Percentiles rank a stretch among this genome's conserved stretches.
phyloP scores from a whole-genome alignment of 2,888 invertebrate genomes.

The Hoplodrina blanda region DNA sequence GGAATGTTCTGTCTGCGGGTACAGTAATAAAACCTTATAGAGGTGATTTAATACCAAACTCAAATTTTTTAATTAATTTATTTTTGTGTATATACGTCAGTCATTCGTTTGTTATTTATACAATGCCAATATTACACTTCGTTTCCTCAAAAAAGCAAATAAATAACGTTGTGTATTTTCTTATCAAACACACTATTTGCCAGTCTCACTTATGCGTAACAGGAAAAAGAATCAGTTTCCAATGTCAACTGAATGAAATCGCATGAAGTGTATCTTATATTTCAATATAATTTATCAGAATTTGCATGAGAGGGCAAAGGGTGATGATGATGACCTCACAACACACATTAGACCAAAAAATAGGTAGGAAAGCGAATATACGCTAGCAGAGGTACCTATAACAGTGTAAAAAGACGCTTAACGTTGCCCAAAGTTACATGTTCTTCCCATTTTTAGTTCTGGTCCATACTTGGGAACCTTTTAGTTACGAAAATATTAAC shows the following conservation, averaged over 20 bases:
- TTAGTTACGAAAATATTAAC: too few relatives aligned
- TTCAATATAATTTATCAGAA: background rate
- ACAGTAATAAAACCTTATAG: background rate
- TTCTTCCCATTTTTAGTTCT: too few relatives aligned
- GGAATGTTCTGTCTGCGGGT: background rate
- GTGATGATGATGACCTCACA: background rate
- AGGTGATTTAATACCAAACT: background rate
- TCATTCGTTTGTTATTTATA: background rate
- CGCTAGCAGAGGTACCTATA: background rate
- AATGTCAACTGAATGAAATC: slow-evolving; percentile 1
- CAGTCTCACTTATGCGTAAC: slow-evolving; percentile 23
- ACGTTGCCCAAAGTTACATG: too few relatives aligned
- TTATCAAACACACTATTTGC: slow-evolving; percentile 35
- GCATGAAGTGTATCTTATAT: background rate
- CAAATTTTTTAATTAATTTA: background rate
- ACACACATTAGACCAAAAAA: background rate
- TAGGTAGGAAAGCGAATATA: background rate
- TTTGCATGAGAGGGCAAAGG: background rate
- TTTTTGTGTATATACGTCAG: background rate
- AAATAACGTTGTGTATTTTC: slow-evolving; percentile 19
- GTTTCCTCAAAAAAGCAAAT: slow-evolving; percentile 5
- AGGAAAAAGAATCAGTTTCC: slow-evolving; percentile 45
- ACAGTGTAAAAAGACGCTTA: too few relatives aligned
- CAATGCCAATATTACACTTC: slow-evolving; percentile 18
- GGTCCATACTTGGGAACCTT: too few relatives aligned